Conservation (phyloP, 2,797 vertebrate species). For the Platyrinchus mystaceus region DNA sequence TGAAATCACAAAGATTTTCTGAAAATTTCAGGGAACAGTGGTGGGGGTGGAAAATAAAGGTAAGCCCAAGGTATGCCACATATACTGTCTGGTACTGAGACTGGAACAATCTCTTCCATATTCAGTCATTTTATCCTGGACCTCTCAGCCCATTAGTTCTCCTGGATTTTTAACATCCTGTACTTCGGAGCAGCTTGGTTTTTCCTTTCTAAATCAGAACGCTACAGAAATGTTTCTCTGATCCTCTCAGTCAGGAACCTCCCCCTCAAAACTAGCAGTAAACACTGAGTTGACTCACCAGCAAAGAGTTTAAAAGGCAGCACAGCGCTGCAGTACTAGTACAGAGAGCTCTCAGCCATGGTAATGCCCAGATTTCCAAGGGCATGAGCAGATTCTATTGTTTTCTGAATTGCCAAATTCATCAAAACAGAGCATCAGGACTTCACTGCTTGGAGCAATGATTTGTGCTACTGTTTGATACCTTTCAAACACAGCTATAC, state of each 20-base stretch:
- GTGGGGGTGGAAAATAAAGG: accelerated
- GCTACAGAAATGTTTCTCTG: constrained; percentile 19
- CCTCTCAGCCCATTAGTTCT: not conserved
- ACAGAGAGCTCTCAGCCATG: not conserved
- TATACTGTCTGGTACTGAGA: not conserved
- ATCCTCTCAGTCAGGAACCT: constrained; percentile 25
- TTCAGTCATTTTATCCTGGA: not conserved
- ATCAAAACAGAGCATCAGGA: not conserved
- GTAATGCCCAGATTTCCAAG: constrained; percentile 12
- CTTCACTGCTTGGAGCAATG: not conserved
- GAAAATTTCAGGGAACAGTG: not conserved
- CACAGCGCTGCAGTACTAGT: not conserved
- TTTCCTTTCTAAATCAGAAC: not conserved
- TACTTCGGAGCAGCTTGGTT: not conserved
- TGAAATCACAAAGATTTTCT: not conserved
- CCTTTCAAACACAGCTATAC: not conserved
- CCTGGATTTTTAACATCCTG: not conserved
- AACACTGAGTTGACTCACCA: constrained; percentile 35
- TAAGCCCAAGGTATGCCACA: not conserved
- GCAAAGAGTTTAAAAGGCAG: constrained; percentile 20
- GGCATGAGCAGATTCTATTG: not conserved
- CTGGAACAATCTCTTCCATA: not conserved
- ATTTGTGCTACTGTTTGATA: not conserved
- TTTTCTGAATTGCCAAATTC: not conserved
- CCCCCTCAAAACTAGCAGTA: constrained; percentile 32